These are phyloP conservation scores for Rhinoptilus africanus DNA, from an alignment of 2,113 vertebrate species.

Conservation along the genomic window DNA sequence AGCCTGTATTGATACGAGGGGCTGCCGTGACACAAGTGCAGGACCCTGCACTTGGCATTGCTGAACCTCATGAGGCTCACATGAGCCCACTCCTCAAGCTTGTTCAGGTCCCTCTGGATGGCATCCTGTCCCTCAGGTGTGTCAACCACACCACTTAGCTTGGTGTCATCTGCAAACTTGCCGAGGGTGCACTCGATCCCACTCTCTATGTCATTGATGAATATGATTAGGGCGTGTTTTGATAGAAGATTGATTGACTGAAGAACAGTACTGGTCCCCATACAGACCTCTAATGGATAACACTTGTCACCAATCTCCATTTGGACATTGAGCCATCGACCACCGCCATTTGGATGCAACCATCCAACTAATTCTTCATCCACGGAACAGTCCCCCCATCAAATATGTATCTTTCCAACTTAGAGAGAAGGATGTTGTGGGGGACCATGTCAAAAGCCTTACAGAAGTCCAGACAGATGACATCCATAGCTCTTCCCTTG, in stretches of 20 bases:
- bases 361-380: not conserved
- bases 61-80: not conserved
- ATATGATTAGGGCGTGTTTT: not conserved
- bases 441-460: not conserved
- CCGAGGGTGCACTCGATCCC: not conserved
- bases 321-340: not conserved
- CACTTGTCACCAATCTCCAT: not conserved
- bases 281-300: not conserved
- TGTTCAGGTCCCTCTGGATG: not conserved
- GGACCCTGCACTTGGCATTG: not conserved
- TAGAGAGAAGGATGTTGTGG: not conserved
- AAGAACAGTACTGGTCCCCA: not conserved
- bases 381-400: not conserved
- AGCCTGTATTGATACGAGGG: not conserved
- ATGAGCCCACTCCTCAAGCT: not conserved
- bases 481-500: not conserved
- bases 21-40: not conserved
- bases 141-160: not conserved
- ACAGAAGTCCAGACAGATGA: not conserved
- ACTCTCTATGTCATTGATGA: not conserved
- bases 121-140: not conserved
- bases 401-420: not conserved
- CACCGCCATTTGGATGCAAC: not conserved
- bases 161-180: not conserved
- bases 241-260: no score